Base-by-base conservation (phyloP, 1,140 invertebrate genomes). In the Steinernema khuongi region DNA sequence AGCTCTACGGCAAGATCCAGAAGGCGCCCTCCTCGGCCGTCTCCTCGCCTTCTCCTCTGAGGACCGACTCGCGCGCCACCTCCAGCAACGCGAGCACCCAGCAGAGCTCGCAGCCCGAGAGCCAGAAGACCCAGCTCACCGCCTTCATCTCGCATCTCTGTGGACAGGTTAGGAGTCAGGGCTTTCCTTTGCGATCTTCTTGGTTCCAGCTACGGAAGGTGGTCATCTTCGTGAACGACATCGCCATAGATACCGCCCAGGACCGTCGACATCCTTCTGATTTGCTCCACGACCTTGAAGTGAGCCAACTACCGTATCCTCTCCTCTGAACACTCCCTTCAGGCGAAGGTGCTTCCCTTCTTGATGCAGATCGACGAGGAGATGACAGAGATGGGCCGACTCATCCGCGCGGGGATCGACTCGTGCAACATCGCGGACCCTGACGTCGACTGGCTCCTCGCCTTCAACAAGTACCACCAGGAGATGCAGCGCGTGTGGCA, bases 401-500 rank as follows among this genome's bases (percentile, higher is more conserved):
- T 69, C 7, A 32, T 69, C 31, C 31, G 68, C 7, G 14, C 11
- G 11, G 22, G 22, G 14, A n/a, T 69, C 31, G 68, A 69, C 41
- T 50, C 31, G 31, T 69, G 31, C 31, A 32, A 50, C 31, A 69
- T 69, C 68, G 26, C 14, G 4, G 7, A 69, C 41, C 41, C 68
- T 19, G 41, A 69, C 31, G 68, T 69, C 11, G 68, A 50, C 68
- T 69, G 68, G 68, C 68, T 69, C n/a, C 68, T 69, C 68, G 14
- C 31, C 31, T 69, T 14, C 68, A 69, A 69, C 68, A 32, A 50
- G 26, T 69, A 69, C 68, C 68, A 69, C 28, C 14, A 30, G 14
- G 68, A 69, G 41, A 33, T 69, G 31, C 68, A 28, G 4, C 68
- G 68, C n/a, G 68, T 69, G 41, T 69, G 31, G 41, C 31, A 32